phyloP scores from a whole-genome alignment of 1,140 invertebrate species.

The Chironomus striatipennis region DNA sequence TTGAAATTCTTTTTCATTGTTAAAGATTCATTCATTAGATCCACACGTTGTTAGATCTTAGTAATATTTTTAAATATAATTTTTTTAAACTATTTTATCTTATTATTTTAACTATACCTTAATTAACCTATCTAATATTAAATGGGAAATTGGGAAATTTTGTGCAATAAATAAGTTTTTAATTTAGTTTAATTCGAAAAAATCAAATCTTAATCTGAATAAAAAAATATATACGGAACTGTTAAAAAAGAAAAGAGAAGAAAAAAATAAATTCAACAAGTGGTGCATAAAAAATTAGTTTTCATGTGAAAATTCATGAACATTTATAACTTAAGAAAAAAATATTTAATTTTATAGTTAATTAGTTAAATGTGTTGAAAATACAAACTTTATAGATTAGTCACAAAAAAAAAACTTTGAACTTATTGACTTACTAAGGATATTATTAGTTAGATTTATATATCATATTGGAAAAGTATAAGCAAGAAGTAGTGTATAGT shows the following conservation, averaged over 20 bases:
- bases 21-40: constrained; percentile 23
- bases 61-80: background rate
- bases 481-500: no score
- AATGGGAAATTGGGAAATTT: constrained; percentile 7
- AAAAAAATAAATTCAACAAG: constrained; percentile 5
- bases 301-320: no score
- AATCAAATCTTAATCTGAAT: background rate
- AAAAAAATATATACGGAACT: background rate
- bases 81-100: background rate
- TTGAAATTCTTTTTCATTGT: constrained; percentile 21
- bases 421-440: no score
- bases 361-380: no score
- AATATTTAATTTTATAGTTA: no score
- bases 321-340: no score
- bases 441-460: no score
- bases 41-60: constrained; percentile 14
- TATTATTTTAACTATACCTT: background rate
- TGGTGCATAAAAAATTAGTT: background rate
- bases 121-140: background rate
- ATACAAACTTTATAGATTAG: no score
- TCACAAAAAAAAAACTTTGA: no score
- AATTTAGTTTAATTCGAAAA: background rate
- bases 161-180: constrained; percentile 4
- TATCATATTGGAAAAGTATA: no score
- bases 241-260: background rate